phyloP scores from a whole-genome alignment of 2,888 invertebrate species.

The Dolichopus griseipennis region DNA sequence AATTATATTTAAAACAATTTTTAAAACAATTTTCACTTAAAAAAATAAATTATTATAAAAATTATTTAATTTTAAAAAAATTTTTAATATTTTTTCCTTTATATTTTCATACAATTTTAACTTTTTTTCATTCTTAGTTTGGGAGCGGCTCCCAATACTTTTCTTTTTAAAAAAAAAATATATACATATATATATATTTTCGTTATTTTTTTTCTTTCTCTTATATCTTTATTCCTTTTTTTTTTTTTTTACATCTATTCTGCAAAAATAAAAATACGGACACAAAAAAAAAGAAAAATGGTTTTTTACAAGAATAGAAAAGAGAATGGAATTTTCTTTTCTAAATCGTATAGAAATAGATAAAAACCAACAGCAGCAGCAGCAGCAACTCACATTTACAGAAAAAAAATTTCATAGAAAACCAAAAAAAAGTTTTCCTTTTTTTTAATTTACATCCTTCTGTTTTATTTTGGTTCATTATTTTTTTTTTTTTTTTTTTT shows the following conservation, averaged over 20 bases:
- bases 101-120: background rate
- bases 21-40: background rate
- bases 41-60: background rate
- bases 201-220: no score
- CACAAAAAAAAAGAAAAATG: background rate
- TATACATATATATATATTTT: no score
- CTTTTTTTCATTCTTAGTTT: slow-evolving; percentile 7
- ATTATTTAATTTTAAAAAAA: background rate
- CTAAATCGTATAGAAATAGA: no score
- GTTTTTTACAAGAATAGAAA: background rate
- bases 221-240: background rate
- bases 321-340: no score
- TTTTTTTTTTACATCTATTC: background rate
- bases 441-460: background rate
- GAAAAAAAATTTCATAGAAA: no score
- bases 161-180: background rate
- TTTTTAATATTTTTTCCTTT: no score
- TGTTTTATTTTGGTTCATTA: background rate
- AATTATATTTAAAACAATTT: background rate
- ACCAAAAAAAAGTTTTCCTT: no score
- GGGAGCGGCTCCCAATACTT: slow-evolving; percentile 11
- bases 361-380: no score
- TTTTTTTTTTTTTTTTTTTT: no score
- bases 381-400: no score
- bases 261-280: background rate